Evolutionary conservation across 2,113 vertebrate species (phyloP).

Genomic region (Scatophagus argus): DNA sequence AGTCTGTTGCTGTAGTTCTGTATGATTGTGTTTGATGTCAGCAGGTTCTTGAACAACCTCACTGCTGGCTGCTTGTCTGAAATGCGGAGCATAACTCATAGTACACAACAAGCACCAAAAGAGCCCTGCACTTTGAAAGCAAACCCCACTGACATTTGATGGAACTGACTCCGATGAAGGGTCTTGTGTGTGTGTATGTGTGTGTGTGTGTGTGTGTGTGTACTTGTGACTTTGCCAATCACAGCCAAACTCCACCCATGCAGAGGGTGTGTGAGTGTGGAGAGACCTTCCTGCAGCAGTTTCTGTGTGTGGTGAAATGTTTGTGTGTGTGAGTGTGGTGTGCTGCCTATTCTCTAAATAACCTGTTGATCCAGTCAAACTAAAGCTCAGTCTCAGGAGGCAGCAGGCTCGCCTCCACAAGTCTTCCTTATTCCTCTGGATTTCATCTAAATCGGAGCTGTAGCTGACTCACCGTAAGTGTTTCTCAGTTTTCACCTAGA

Average conservation of each 20-base stretch:
- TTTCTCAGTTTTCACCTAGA: slow-evolving; percentile 2
- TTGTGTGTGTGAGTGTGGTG: slow-evolving; percentile 32
- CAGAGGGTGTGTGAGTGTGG: slow-evolving; percentile 51
- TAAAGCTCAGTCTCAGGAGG: slow-evolving; percentile 49
- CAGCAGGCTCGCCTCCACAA: slow-evolving; percentile 6
- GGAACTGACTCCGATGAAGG: not conserved
- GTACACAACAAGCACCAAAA: slow-evolving; percentile 11
- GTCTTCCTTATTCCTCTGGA: slow-evolving; percentile 39
- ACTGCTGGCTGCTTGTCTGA: not conserved
- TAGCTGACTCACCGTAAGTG: slow-evolving; percentile 49
- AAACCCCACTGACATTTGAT: slow-evolving; percentile 68
- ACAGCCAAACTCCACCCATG: slow-evolving; percentile 69
- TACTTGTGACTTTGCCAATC: slow-evolving; percentile 42
- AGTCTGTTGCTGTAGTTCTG: no score
- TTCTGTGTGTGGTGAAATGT: slow-evolving; percentile 29
- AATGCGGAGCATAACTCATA: slow-evolving; percentile 13
- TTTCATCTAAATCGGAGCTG: slow-evolving; percentile 23
- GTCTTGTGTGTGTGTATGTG: slow-evolving; percentile 3
- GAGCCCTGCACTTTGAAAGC: slow-evolving; percentile 36
- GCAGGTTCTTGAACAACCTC: slow-evolving; percentile 17
- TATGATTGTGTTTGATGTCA: not conserved
- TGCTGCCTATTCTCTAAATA: slow-evolving; percentile 74
- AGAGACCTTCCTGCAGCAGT: slow-evolving; percentile 18
- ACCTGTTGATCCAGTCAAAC: slow-evolving; percentile 78
- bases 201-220: slow-evolving; percentile 17